Conservation (phyloP, 2,888 invertebrate species). For the Aspidiotus destructor region DNA sequence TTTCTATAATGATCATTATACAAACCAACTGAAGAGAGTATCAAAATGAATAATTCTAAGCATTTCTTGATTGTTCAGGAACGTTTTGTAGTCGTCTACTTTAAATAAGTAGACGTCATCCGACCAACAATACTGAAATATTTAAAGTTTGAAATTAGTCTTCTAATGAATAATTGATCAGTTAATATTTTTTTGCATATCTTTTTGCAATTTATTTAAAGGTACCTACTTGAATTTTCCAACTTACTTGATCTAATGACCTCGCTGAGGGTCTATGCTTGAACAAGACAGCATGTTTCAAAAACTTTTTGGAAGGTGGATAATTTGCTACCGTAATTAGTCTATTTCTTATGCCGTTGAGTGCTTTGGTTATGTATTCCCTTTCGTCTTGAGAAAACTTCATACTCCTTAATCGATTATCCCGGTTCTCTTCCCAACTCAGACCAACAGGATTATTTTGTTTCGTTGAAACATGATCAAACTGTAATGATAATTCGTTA, state of each 20-base stretch:
- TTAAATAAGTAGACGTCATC: background rate
- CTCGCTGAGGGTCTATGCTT: background rate
- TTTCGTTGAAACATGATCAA: no score
- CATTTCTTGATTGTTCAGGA: background rate
- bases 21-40: background rate
- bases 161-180: background rate
- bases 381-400: background rate
- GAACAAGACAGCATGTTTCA: background rate
- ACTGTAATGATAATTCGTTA: no score
- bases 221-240: no score
- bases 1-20: no score
- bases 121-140: background rate
- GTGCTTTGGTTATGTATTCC: background rate
- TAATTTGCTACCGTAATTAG: background rate
- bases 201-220: background rate
- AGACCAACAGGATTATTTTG: no score
- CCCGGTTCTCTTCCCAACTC: no score
- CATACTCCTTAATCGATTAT: background rate
- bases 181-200: background rate
- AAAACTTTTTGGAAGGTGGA: background rate
- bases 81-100: background rate
- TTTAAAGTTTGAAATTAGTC: background rate
- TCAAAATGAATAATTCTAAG: background rate
- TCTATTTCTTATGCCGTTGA: background rate
- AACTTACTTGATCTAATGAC: background rate